These are phyloP conservation scores for Trichacis sp. DNA, from an alignment of 2,888 invertebrate species.

Conservation along the genomic window DNA sequence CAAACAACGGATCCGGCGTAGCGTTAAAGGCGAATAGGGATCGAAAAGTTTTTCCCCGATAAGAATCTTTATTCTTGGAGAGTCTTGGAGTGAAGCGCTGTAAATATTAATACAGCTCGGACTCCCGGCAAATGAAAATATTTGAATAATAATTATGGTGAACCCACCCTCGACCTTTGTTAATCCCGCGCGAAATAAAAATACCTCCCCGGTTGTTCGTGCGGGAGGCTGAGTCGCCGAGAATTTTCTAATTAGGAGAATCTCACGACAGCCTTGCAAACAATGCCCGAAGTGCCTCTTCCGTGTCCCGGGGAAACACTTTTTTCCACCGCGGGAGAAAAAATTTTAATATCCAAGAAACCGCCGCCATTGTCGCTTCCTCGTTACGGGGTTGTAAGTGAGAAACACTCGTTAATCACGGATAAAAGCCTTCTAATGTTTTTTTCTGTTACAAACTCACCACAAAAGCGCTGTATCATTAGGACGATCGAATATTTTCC, in stretches of 20 bases:
- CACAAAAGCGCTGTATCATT: too few relatives aligned
- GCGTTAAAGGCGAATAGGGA: too few relatives aligned
- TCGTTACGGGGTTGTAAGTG: neutral
- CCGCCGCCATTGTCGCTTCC: constrained; percentile 16
- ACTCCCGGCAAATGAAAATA: constrained; percentile 56
- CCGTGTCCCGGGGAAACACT: constrained; percentile 41
- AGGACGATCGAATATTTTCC: too few relatives aligned
- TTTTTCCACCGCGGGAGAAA: constrained; percentile 14
- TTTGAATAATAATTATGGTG: constrained; percentile 64
- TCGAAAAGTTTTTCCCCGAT: too few relatives aligned
- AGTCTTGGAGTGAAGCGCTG: too few relatives aligned
- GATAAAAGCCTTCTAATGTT: neutral
- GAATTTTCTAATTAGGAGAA: constrained; percentile 66
- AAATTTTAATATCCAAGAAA: constrained; percentile 42
- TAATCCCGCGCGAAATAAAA: constrained; percentile 44
- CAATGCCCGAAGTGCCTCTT: constrained; percentile 53
- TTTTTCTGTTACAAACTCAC: too few relatives aligned
- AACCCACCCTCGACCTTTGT: constrained; percentile 49
- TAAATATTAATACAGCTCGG: constrained; percentile 61
- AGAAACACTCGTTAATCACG: too few relatives aligned
- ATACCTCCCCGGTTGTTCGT: constrained; percentile 18
- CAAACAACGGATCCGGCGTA: too few relatives aligned
- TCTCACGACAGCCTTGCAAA: constrained; percentile 52
- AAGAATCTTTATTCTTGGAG: too few relatives aligned
- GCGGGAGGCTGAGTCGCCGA: constrained; percentile 43